A percentile compares a stretch with the other conserved stretches of the same genome.
Evolutionary conservation across 2,888 invertebrate genomes (phyloP).

Genomic region (Teinopalpus imperialis): DNA sequence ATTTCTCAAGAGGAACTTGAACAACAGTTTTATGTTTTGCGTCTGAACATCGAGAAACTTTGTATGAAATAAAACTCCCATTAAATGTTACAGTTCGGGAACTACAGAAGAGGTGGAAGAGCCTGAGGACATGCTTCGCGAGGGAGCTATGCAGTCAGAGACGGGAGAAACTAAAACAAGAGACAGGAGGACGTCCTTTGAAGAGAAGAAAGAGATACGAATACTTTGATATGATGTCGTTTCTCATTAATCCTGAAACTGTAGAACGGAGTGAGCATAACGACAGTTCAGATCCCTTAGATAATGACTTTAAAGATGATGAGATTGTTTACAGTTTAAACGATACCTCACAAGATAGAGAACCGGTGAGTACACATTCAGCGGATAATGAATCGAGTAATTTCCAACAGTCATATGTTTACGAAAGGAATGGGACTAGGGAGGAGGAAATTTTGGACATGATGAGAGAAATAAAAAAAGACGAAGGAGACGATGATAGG

Average conservation of each 20-base stretch:
- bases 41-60: slow-evolving; percentile 18
- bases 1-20: slow-evolving; percentile 20
- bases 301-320: neutral
- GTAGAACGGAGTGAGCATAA: neutral
- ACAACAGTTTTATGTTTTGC: slow-evolving; percentile 15
- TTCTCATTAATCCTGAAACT: neutral
- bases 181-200: neutral
- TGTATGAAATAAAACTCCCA: slow-evolving; percentile 24
- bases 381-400: neutral
- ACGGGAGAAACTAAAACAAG: slow-evolving; percentile 38
- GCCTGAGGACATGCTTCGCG: slow-evolving; percentile 55
- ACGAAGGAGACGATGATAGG: neutral
- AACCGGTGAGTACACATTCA: neutral
- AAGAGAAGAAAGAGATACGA: neutral
- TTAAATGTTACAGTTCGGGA: slow-evolving; percentile 45
- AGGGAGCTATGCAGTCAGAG: slow-evolving; percentile 48
- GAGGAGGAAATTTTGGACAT: neutral
- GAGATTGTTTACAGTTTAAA: neutral
- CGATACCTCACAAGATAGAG: neutral
- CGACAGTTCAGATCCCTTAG: neutral
- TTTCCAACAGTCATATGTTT: neutral
- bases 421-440: neutral
- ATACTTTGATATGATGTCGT: neutral
- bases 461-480: neutral
- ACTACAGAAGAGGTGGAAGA: slow-evolving; percentile 56